Evolutionary conservation across 2,888 invertebrate species (phyloP), one percentile per base, ranked within the genome.

Genomic region (Dioctria linearis): DNA sequence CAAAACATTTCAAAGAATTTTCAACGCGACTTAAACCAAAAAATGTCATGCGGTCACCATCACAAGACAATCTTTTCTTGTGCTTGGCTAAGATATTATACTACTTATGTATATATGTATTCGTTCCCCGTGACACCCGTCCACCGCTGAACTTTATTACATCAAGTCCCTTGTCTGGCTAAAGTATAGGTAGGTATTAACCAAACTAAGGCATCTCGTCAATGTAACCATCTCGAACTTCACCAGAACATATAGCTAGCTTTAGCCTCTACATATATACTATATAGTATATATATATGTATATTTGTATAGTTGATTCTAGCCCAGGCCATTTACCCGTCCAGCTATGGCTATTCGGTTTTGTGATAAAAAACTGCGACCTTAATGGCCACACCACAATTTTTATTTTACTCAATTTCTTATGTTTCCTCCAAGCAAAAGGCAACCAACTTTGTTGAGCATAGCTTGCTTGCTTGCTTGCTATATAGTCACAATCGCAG

Each of bases 1-100:
- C 66, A 82, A 80, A 82, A 80, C 73, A 51, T 80, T 80, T 78
- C 80, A 76, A 78, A 65, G 66, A 81, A 81, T 81, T 81, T 80
- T 76, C 51, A 81, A 81, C 63, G 66, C 65, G 59, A 67, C 78
- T 66, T 57, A 57, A 67, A 66, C 67, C 13, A 66, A 67, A 78
- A 67, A 66, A 66, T 54, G 39, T 39, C 46, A 76, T 76, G 76
- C 63, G 76, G 76, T 76, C 51, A 63, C 76, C 46, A 25, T 25
- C 25, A 25, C 25, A 63, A 76, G 63, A 63, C 46, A n/a, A 43
- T 76, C 63, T 63, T 59, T 59, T n/a, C 63, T 61, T 61, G 42
- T 6, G 13, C 42, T 25, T 73, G 67, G 49, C 67, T 49, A 43
- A 39, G 25, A 25, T 25, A 25, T 25, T 39, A 71, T 71, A 71